These are phyloP conservation scores for Campylorhamphus procurvoides DNA, from an alignment of 2,113 vertebrate genomes.

Conservation along the genomic window DNA sequence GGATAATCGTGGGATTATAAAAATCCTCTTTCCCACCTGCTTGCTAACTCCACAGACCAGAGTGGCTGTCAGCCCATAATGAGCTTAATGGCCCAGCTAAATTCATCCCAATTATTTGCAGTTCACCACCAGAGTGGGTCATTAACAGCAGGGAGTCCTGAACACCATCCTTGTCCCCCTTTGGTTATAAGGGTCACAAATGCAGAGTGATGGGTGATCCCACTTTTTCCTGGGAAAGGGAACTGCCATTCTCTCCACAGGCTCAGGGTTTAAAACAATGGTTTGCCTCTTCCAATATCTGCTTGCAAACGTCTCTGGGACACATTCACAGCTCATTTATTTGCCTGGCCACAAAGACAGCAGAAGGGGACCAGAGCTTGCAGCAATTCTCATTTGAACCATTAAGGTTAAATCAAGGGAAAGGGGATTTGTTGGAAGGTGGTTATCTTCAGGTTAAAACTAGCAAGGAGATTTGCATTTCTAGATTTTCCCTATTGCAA, in stretches of 20 bases:
- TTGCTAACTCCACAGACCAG: background rate
- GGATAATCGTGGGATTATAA: background rate
- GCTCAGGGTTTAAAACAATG: slow-evolving; percentile 60
- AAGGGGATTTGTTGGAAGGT: background rate
- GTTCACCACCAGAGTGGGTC: background rate
- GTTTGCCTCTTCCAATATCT: slow-evolving; percentile 52
- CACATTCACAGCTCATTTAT: background rate
- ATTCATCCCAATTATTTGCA: background rate
- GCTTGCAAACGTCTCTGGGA: slow-evolving; percentile 10
- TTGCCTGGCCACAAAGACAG: slow-evolving; percentile 20
- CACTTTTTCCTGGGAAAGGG: slow-evolving; percentile 49
- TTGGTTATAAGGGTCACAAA: slow-evolving; percentile 38
- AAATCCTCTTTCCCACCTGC: background rate
- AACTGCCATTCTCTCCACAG: slow-evolving; percentile 46
- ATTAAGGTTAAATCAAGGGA: background rate
- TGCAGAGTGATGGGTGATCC: slow-evolving; percentile 35
- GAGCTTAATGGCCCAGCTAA: background rate
- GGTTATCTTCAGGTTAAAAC: background rate
- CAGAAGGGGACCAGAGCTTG: background rate
- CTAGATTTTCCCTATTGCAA: slow-evolving; percentile 1
- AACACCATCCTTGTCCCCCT: background rate
- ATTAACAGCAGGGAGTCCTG: slow-evolving; percentile 11
- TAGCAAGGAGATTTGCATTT: background rate
- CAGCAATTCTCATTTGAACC: slow-evolving; percentile 10
- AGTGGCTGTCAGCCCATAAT: background rate